Evolutionary conservation across 2,797 vertebrate genomes (phyloP).

Genomic region (Tolypeutes matacus): DNA sequence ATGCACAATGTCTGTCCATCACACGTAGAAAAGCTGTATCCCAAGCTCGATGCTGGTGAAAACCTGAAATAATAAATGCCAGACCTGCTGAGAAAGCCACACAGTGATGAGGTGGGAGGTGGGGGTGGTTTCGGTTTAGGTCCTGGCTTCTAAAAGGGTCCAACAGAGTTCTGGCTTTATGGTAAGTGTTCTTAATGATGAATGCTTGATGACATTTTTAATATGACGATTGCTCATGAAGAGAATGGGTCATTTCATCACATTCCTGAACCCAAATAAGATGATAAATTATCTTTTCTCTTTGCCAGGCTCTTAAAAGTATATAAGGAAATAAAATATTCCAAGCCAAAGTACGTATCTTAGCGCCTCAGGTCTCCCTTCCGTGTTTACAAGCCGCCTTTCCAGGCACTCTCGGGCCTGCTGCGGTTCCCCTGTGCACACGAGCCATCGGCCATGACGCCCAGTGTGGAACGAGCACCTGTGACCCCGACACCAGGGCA

Average conservation of each 20-base stretch:
- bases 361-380: conserved; percentile 36
- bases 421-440: neutral
- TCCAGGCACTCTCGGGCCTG: too few species aligned
- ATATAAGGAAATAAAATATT: conserved; percentile 37
- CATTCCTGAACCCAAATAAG: conserved; percentile 40
- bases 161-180: neutral
- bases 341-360: conserved; percentile 42
- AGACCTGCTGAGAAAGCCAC: neutral
- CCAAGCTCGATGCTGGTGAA: neutral
- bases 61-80: neutral
- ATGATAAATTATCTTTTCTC: conserved; percentile 39
- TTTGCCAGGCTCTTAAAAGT: conserved; percentile 41
- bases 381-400: conserved; percentile 42
- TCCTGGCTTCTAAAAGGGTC: neutral
- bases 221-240: neutral
- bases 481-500: neutral
- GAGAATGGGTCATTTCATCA: conserved; percentile 24
- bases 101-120: neutral
- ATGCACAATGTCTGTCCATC: neutral
- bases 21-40: neutral
- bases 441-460: neutral
- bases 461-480: too few species aligned
- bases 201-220: neutral
- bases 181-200: neutral
- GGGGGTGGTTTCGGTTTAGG: neutral